Conservation (phyloP, 2,113 vertebrate genomes). For the Pelecanoides urinatrix region DNA sequence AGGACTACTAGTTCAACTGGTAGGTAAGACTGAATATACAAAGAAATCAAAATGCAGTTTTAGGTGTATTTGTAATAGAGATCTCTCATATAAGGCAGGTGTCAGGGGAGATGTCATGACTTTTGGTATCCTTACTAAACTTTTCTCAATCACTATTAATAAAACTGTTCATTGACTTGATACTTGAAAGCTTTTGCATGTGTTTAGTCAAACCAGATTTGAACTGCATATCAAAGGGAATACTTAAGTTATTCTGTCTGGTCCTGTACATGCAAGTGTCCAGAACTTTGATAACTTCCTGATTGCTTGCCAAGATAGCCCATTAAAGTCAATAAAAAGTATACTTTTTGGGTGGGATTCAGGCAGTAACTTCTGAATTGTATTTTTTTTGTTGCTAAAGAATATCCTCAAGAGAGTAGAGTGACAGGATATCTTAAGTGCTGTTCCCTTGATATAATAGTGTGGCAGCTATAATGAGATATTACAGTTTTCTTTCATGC, state of each 20-base stretch:
- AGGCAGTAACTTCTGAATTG: neutral
- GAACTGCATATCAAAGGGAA: conserved; percentile 12
- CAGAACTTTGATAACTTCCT: neutral
- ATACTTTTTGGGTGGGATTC: neutral
- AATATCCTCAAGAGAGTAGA: neutral
- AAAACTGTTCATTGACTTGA: neutral
- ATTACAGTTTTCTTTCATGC: neutral
- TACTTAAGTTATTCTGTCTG: neutral
- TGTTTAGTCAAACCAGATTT: neutral
- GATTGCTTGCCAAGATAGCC: neutral
- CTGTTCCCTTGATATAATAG: neutral
- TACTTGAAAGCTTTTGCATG: conserved; percentile 27
- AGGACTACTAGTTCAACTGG: neutral
- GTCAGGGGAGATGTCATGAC: neutral
- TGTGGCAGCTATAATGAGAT: neutral
- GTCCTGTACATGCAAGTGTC: neutral
- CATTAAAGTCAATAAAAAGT: neutral
- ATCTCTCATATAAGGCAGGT: neutral
- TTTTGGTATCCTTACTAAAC: neutral
- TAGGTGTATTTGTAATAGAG: neutral
- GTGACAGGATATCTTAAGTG: neutral
- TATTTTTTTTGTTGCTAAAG: neutral
- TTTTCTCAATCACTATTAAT: neutral
- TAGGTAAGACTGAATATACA: neutral
- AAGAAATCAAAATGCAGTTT: neutral